A percentile compares a stretch with the other conserved stretches of the same genome.
Conservation (phyloP, 2,888 invertebrate genomes). For the Drosophila mimica region DNA sequence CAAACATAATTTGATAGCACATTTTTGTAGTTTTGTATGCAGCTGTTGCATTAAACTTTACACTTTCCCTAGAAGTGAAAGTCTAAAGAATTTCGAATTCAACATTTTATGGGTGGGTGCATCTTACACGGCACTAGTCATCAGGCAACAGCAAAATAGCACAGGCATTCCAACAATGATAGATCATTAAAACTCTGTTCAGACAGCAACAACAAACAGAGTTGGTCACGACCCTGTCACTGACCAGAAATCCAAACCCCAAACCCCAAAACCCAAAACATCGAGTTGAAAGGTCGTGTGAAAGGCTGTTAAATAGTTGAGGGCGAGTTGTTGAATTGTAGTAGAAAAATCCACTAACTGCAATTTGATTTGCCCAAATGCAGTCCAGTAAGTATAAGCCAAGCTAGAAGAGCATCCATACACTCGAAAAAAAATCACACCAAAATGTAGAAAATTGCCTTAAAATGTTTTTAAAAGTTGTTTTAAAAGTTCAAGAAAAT, state of each 20-base stretch:
- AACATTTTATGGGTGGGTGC: constrained; percentile 26
- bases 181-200: constrained; percentile 67
- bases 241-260: constrained; percentile 16
- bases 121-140: constrained; percentile 24
- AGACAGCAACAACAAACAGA: constrained; percentile 15
- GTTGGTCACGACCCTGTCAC: constrained; percentile 47
- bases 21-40: not conserved
- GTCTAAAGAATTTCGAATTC: constrained; percentile 44
- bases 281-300: constrained; percentile 69
- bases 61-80: constrained; percentile 56
- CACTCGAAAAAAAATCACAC: not conserved
- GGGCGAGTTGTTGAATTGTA: not conserved
- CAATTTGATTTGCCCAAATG: constrained; percentile 42
- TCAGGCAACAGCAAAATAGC: not conserved
- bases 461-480: not conserved
- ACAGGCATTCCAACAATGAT: constrained; percentile 65
- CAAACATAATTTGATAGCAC: not conserved
- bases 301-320: constrained; percentile 56
- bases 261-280: constrained; percentile 11
- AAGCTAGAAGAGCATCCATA: not conserved
- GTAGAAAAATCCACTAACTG: constrained; percentile 14
- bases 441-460: not conserved
- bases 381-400: not conserved
- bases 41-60: constrained; percentile 18
- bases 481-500: not conserved